Evolutionary conservation across 2,888 invertebrate genomes (phyloP), one percentile per base, ranked within the genome.

Genomic region (Entomobrya proxima): DNA sequence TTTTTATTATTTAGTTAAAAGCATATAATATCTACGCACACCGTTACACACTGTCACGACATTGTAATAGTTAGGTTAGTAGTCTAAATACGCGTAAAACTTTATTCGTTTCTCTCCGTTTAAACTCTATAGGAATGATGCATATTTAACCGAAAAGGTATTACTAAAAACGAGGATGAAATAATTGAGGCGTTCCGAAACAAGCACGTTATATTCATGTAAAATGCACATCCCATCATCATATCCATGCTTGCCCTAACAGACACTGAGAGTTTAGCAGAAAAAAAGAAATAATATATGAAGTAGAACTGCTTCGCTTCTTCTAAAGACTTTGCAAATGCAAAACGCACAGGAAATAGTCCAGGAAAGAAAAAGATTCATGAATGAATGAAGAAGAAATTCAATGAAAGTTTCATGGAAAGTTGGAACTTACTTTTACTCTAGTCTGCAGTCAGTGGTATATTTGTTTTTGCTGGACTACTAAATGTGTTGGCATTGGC

Each of bases 391-490:
- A 55, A 30, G 32, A 76, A 37, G 74, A 47, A 52, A 64, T 76
- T 82, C 82, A 75, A 82, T 82, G 82, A 82, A 82, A 82, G 47
- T 82, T 82, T 82, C 82, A 67, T 76, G 67, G 76, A 72, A 61
- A 74, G 44, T 74, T 61, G 61, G 30, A 74, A 24, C 47, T 47
- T 27, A 18, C 50, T 18, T 13, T 52, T 30, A n/a, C n/a, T n/a
- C n/a, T n/a, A n/a, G n/a, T n/a, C n/a, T n/a, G n/a, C n/a, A n/a
- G n/a, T n/a, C n/a, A n/a, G n/a, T n/a, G n/a, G n/a, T 27, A 27
- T 50, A 24, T 72, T n/a, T 35, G 7, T 74, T n/a, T 35, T 18
- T 74, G 7, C n/a, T 40, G 44, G n/a, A n/a, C n/a, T n/a, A n/a
- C n/a, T 40, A 15, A 40, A 7, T 11, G 15, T 50, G 32, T 27